Conservation (phyloP, 1,140 invertebrate species). For the Bombyx mandarina region DNA sequence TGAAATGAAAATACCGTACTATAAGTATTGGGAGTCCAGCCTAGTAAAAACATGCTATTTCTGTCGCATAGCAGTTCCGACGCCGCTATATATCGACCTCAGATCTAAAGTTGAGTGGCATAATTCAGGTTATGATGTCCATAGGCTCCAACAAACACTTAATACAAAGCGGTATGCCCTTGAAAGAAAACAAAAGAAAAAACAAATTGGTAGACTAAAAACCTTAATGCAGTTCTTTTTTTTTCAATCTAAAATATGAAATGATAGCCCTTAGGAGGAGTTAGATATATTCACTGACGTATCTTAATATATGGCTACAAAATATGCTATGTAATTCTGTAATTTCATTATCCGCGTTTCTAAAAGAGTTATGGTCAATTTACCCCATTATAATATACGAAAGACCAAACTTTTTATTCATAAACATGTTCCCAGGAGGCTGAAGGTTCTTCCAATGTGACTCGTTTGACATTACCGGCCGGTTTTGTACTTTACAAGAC, state of each 20-base stretch:
- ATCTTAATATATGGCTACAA: not conserved
- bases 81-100: no score
- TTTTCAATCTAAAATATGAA: not conserved
- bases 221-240: conserved; percentile 1
- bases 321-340: not conserved
- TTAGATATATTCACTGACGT: no score
- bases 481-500: conserved; percentile 14
- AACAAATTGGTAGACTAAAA: not conserved
- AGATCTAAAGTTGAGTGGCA: no score
- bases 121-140: no score
- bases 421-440: conserved; percentile 18
- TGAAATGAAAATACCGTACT: no score
- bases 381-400: conserved; percentile 14
- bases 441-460: conserved; percentile 54
- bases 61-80: no score
- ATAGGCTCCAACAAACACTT: no score
- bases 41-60: no score
- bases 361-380: conserved; percentile 2
- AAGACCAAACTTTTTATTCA: conserved; percentile 14
- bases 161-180: no score
- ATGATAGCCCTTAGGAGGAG: no score
- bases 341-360: not conserved
- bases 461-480: conserved; percentile 50
- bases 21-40: no score
- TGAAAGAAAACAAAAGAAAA: no score